A percentile compares a stretch with the other conserved stretches of the same genome.
Evolutionary conservation across 1,140 invertebrate species (phyloP).

Genomic region (Ladona fulva): DNA sequence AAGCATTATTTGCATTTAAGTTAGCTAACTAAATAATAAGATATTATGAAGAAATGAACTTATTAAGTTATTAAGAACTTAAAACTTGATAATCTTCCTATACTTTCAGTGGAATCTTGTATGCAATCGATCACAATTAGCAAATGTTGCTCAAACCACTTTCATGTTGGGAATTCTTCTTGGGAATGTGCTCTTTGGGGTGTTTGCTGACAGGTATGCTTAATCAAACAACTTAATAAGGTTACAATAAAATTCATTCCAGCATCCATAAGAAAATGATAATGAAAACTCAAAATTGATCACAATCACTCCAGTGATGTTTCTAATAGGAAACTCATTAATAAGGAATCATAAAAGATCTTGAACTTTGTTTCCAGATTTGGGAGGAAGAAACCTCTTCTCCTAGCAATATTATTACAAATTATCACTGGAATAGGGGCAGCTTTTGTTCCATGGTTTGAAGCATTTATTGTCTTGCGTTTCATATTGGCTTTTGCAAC

Average conservation of each 20-base stretch:
- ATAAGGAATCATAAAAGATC: no score
- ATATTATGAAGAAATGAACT: no score
- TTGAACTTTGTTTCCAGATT: no score
- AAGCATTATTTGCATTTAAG: no score
- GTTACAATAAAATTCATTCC: no score
- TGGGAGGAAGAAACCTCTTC: slow-evolving; percentile 63
- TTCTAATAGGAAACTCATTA: no score
- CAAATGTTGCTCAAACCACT: slow-evolving; percentile 59
- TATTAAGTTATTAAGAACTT: no score
- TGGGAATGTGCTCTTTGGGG: slow-evolving; percentile 62
- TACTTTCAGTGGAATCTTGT: slow-evolving; percentile 55
- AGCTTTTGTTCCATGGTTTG: slow-evolving; percentile 55
- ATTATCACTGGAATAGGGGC: slow-evolving; percentile 51
- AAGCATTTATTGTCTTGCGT: slow-evolving; percentile 55
- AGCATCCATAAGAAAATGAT: no score
- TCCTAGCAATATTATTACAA: slow-evolving; percentile 58
- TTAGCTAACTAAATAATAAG: no score
- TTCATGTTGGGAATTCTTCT: slow-evolving; percentile 68
- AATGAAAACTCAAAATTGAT: no score
- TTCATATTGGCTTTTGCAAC: slow-evolving; percentile 61
- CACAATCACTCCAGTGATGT: no score
- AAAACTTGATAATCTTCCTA: slow-evolving; percentile 12
- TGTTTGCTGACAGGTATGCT: slow-evolving; percentile 60
- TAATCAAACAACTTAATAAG: slow-evolving; percentile 17
- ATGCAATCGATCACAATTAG: slow-evolving; percentile 50